Conservation (phyloP, 2,888 invertebrate species). For the Eulithis prunata region DNA sequence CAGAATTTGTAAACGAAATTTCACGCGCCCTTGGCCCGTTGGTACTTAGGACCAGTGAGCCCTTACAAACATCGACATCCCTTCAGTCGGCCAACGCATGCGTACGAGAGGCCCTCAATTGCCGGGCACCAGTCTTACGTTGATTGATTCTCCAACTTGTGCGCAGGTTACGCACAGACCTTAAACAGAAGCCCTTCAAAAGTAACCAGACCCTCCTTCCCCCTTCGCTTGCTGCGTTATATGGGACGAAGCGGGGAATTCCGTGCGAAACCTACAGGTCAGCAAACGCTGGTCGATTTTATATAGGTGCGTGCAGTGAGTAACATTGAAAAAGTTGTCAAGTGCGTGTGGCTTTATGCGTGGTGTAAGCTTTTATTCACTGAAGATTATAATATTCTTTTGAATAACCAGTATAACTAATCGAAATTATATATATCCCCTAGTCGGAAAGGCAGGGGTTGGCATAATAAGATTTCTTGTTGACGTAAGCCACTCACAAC, state of each 20-base stretch:
- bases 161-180: conserved; percentile 68
- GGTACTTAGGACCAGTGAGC: conserved; percentile 34
- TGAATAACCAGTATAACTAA: too few species aligned
- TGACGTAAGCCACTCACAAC: neutral
- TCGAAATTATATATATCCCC: too few species aligned
- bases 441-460: too few species aligned
- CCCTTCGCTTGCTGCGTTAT: neutral
- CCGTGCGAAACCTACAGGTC: conserved; percentile 49
- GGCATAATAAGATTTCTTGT: neutral
- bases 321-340: conserved; percentile 53
- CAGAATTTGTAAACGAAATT: conserved; percentile 12
- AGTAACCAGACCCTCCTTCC: conserved; percentile 47
- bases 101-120: conserved; percentile 59
- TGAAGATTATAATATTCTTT: neutral
- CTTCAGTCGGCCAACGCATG: conserved; percentile 69
- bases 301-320: conserved; percentile 53
- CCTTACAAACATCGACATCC: conserved; percentile 48
- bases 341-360: neutral
- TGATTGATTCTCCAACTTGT: conserved; percentile 82
- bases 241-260: neutral
- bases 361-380: neutral
- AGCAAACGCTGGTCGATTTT: conserved; percentile 46
- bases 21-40: conserved; percentile 25
- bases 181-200: conserved; percentile 63
- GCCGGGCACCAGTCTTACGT: conserved; percentile 70